These are phyloP conservation scores for Notechis scutatus DNA, from an alignment of 2,113 vertebrate genomes.

Conservation along the genomic window DNA sequence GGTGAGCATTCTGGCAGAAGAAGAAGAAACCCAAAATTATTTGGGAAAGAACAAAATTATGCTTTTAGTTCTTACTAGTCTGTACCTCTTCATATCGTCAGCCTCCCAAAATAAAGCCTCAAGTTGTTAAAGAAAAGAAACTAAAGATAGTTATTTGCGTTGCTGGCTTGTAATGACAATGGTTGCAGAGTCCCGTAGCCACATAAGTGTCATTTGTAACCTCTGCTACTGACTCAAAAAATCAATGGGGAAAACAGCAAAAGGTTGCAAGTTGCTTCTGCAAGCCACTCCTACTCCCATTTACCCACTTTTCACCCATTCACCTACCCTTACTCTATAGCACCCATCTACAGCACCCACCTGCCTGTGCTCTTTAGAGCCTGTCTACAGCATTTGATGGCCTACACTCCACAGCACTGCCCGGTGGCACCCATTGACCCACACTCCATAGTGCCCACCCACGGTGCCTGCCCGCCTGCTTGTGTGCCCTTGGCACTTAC, in stretches of 20 bases:
- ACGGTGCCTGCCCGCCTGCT: neutral
- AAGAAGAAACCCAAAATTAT: neutral
- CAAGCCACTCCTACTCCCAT: neutral
- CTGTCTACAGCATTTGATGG: neutral
- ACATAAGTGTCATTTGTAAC: neutral
- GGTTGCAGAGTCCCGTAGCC: neutral
- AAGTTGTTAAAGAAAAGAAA: slow-evolving; percentile 8
- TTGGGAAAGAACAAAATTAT: neutral
- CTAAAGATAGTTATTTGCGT: neutral
- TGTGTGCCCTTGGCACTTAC: neutral
- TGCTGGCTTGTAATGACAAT: neutral
- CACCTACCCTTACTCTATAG: neutral
- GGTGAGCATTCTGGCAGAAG: neutral
- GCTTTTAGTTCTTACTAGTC: neutral
- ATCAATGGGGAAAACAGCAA: neutral
- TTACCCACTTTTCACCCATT: neutral
- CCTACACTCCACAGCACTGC: neutral
- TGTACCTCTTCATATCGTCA: neutral
- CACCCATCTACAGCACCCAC: neutral
- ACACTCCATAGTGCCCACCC: neutral
- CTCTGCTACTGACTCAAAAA: neutral
- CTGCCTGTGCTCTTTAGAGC: neutral
- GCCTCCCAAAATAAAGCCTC: neutral
- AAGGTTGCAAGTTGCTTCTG: neutral
- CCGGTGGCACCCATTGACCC: neutral